Conservation (phyloP, 23 tunicate species). For the Trididemnum clinides region DNA sequence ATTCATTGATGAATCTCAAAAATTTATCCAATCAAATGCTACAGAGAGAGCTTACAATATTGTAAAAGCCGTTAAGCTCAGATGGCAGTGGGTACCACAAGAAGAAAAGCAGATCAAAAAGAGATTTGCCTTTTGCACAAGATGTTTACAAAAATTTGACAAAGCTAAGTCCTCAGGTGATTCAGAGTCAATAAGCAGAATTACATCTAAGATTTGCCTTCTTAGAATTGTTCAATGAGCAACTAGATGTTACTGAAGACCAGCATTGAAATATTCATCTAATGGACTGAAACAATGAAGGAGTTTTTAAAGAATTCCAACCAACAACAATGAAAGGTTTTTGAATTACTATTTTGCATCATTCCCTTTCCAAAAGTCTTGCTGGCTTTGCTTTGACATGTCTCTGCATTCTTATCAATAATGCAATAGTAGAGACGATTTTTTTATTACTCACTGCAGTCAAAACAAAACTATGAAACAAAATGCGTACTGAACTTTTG, state of each 20-base stretch:
- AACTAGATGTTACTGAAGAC: neutral
- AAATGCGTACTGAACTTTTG: neutral
- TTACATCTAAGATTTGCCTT: no score
- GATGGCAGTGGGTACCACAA: neutral
- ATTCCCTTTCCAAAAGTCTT: neutral
- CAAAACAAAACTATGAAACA: neutral
- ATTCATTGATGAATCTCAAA: neutral
- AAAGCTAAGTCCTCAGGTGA: no score
- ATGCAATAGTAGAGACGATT: constrained; percentile 1
- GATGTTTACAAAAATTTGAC: constrained; percentile 1
- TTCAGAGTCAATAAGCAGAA: no score
- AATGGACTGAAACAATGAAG: neutral
- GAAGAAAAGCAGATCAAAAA: constrained; percentile 18
- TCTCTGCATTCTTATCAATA: neutral
- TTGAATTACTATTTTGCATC: constrained; percentile 6
- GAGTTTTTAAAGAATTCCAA: neutral
- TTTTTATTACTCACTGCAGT: neutral
- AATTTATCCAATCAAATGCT: neutral
- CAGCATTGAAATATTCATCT: neutral
- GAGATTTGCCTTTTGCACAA: constrained; percentile 7
- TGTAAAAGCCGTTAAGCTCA: neutral
- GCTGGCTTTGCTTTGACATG: neutral
- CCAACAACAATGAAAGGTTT: neutral
- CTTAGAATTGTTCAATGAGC: neutral
- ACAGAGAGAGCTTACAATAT: neutral